Conservation (phyloP, 1,140 invertebrate species). For the Andrena cerasifolii region DNA sequence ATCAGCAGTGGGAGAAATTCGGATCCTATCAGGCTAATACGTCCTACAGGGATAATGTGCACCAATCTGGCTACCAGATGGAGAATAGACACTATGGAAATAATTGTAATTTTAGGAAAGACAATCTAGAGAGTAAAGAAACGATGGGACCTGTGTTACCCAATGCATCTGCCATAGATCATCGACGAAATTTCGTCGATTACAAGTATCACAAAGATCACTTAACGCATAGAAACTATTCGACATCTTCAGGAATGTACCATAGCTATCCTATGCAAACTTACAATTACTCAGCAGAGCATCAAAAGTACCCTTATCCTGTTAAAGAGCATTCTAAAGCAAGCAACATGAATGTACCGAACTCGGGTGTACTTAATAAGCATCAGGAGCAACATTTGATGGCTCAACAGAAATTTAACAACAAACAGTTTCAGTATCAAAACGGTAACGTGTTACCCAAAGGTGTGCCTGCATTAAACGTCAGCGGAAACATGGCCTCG, state of each 20-base stretch:
- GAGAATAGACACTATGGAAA: constrained; percentile 70
- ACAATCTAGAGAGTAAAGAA: constrained; percentile 70
- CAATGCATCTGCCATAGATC: constrained; percentile 60
- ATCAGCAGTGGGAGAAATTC: constrained; percentile 77
- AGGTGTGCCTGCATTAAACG: constrained; percentile 49
- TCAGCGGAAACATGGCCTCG: constrained; percentile 61
- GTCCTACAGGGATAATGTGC: constrained; percentile 75
- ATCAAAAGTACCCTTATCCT: constrained; percentile 76
- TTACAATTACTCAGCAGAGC: constrained; percentile 73
- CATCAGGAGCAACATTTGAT: constrained; percentile 70
- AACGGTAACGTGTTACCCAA: constrained; percentile 64
- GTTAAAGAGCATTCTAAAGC: constrained; percentile 72
- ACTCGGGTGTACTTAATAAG: constrained; percentile 73
- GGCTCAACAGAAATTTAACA: constrained; percentile 72
- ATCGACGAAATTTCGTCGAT: constrained; percentile 71
- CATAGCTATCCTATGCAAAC: constrained; percentile 75
- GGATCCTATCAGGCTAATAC: constrained; percentile 69
- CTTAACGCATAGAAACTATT: constrained; percentile 67
- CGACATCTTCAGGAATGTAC: constrained; percentile 65
- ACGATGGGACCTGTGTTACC: constrained; percentile 33
- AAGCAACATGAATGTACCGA: constrained; percentile 58
- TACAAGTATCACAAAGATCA: constrained; percentile 76
- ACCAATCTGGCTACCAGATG: constrained; percentile 58
- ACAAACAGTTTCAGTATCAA: constrained; percentile 75
- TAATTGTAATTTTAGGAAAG: constrained; percentile 74